Evolutionary conservation across 2,113 vertebrate genomes (phyloP).

Genomic region (Mesocricetus auratus): DNA sequence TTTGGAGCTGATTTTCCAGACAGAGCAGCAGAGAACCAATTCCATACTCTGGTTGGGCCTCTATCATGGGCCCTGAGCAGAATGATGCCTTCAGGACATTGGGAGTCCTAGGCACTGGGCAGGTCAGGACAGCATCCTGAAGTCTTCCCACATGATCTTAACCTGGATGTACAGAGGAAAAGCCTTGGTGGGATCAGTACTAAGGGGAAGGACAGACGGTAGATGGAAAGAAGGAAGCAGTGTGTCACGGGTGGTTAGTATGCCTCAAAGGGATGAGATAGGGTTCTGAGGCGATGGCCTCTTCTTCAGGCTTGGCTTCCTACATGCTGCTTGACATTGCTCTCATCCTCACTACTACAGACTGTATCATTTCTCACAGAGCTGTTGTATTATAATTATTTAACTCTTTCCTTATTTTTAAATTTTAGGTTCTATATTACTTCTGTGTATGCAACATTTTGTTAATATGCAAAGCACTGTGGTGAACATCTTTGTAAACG

Average conservation of each 20-base stretch:
- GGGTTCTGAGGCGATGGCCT: background rate
- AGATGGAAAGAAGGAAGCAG: background rate
- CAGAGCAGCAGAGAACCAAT: background rate
- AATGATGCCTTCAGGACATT: background rate
- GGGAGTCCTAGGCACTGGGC: background rate
- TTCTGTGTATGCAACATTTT: background rate
- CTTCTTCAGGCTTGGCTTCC: background rate
- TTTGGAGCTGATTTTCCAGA: background rate
- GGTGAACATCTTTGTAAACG: slow-evolving; percentile 17
- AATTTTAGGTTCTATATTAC: background rate
- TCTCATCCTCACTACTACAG: background rate
- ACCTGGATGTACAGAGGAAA: background rate
- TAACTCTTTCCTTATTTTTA: background rate
- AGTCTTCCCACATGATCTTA: background rate
- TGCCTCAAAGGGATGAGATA: background rate
- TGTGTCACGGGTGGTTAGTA: background rate
- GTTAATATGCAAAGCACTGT: background rate
- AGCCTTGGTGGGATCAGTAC: background rate
- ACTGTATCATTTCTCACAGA: background rate
- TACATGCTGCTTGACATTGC: background rate
- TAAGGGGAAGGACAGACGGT: background rate
- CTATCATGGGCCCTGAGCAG: background rate
- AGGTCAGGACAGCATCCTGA: background rate
- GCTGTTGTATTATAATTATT: background rate
- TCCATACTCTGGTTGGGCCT: background rate